Conservation (phyloP, 2,113 vertebrate genomes). For the Glareola pratincola region DNA sequence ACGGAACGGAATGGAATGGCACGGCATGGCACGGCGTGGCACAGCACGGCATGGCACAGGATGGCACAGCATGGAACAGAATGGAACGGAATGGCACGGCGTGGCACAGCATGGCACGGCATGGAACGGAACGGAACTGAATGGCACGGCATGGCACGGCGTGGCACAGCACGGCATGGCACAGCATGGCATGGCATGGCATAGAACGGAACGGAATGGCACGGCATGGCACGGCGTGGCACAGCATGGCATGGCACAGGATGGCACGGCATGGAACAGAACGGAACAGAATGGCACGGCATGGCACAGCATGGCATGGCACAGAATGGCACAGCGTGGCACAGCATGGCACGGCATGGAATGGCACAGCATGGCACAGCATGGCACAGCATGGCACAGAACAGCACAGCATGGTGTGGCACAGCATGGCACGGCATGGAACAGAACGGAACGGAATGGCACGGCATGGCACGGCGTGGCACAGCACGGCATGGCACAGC, state of each 20-base stretch:
- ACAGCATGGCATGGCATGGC: accelerated
- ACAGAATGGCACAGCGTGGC: too few relatives aligned
- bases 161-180: too few relatives aligned
- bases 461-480: accelerated
- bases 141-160: accelerated
- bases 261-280: accelerated
- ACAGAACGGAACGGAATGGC: too few relatives aligned
- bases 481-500: accelerated
- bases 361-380: accelerated
- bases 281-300: accelerated
- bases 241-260: too few relatives aligned
- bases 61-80: accelerated
- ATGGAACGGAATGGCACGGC: accelerated
- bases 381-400: too few relatives aligned
- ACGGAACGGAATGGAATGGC: too few relatives aligned
- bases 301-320: accelerated
- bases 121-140: neutral
- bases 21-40: accelerated
- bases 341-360: accelerated
- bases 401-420: too few relatives aligned
- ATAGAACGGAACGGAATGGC: accelerated
- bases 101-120: accelerated
- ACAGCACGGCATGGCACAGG: accelerated
- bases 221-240: accelerated
- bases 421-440: accelerated